Percentiles rank a stretch among this genome's conserved stretches.
phyloP scores from a whole-genome alignment of 2,113 vertebrate species.

The Amia ocellicauda region DNA sequence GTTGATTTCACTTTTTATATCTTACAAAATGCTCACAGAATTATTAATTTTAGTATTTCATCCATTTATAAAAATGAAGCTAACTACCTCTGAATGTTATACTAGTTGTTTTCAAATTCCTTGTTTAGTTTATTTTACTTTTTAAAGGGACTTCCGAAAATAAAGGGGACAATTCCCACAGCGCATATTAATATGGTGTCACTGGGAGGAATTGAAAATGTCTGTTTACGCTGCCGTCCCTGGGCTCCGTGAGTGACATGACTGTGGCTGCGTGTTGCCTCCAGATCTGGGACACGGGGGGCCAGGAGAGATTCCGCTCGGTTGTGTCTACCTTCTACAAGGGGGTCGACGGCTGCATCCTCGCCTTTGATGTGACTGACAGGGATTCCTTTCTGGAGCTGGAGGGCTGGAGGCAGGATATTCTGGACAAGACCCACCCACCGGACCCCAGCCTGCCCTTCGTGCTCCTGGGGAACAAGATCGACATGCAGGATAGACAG shows the following conservation, averaged over 20 bases:
- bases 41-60: too few relatives aligned
- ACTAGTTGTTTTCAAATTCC: too few relatives aligned
- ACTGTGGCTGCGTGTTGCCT: neutral
- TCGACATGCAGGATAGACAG: conserved; percentile 67
- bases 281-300: conserved; percentile 78
- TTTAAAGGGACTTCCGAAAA: too few relatives aligned
- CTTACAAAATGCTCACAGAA: too few relatives aligned
- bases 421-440: conserved; percentile 62
- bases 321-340: conserved; percentile 76
- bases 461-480: conserved; percentile 74
- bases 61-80: too few relatives aligned
- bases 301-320: conserved; percentile 73
- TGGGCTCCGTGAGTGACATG: too few relatives aligned
- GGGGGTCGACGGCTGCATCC: conserved; percentile 67
- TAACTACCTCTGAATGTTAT: too few relatives aligned
- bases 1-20: too few relatives aligned
- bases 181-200: neutral
- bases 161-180: too few relatives aligned
- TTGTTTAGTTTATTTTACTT: too few relatives aligned
- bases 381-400: conserved; percentile 66
- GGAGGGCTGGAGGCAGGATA: conserved; percentile 67
- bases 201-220: neutral
- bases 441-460: conserved; percentile 64
- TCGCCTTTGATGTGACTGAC: conserved; percentile 72
- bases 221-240: neutral